Conservation (phyloP, 1,140 invertebrate genomes). For the Drosophila eugracilis region DNA sequence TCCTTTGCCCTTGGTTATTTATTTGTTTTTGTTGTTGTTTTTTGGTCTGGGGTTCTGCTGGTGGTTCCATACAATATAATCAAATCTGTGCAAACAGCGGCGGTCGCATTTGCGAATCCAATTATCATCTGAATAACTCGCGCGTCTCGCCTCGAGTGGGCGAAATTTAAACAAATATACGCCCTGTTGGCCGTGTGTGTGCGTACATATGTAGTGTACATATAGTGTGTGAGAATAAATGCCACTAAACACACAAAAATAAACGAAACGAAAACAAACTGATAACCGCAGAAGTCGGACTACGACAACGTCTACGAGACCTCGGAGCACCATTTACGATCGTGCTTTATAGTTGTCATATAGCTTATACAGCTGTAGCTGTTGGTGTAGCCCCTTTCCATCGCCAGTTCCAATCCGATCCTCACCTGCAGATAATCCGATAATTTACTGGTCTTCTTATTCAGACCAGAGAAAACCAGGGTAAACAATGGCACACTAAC, state of each 20-base stretch:
- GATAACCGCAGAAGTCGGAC: slow-evolving; percentile 75
- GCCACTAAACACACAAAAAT: slow-evolving; percentile 64
- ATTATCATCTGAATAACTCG: slow-evolving; percentile 68
- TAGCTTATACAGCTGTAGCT: slow-evolving; percentile 9
- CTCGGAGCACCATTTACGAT: slow-evolving; percentile 47
- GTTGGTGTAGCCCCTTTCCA: slow-evolving; percentile 8
- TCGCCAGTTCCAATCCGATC: slow-evolving; percentile 25
- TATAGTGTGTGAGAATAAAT: slow-evolving; percentile 58
- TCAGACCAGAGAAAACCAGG: slow-evolving; percentile 1
- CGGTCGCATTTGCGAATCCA: slow-evolving; percentile 55
- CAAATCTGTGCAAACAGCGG: slow-evolving; percentile 49
- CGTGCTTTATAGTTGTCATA: slow-evolving; percentile 4
- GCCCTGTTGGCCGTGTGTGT: slow-evolving; percentile 10
- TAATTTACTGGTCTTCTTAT: slow-evolving; percentile 24
- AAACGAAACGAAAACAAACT: slow-evolving; percentile 69
- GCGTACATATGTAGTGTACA: slow-evolving; percentile 28
- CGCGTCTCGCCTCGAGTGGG: slow-evolving; percentile 55
- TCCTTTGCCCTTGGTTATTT: slow-evolving; percentile 60
- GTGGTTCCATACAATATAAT: slow-evolving; percentile 29
- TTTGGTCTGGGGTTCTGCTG: slow-evolving; percentile 5
- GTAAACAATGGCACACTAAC: slow-evolving; percentile 17
- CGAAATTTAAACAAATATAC: slow-evolving; percentile 69
- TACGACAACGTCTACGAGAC: slow-evolving; percentile 64
- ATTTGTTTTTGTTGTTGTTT: background rate
- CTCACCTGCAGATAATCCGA: slow-evolving; percentile 27